Evolutionary conservation across 1,140 invertebrate species (phyloP).

Genomic region (Anastatus disparis): DNA sequence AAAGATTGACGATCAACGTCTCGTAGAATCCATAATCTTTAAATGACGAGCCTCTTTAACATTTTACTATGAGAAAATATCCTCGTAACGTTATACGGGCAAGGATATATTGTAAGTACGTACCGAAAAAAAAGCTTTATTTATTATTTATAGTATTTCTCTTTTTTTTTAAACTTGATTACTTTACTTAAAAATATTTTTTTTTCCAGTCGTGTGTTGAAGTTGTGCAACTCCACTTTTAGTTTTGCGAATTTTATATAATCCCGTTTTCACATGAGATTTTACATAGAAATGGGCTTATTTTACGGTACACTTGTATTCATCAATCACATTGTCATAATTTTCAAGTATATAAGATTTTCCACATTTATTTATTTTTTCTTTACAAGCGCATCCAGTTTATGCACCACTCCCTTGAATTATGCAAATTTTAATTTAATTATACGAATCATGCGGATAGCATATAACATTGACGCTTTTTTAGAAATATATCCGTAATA

Average conservation of each 20-base stretch:
- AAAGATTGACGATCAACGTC: neutral
- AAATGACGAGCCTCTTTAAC: neutral
- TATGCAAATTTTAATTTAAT: too few species aligned
- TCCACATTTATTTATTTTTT: neutral
- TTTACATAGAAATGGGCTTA: neutral
- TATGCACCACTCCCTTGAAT: neutral
- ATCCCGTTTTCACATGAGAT: too few species aligned
- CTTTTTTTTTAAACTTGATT: too few species aligned
- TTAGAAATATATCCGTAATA: too few species aligned
- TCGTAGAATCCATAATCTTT: neutral
- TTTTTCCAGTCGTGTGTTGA: too few species aligned
- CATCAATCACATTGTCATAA: too few species aligned
- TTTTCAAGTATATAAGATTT: too few species aligned
- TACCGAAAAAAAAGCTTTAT: slow-evolving; percentile 10
- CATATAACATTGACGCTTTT: too few species aligned
- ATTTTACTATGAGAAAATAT: slow-evolving; percentile 17
- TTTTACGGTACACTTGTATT: neutral
- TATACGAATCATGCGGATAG: too few species aligned
- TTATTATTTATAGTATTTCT: neutral
- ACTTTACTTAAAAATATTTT: too few species aligned
- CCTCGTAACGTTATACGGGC: neutral
- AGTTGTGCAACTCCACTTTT: too few species aligned
- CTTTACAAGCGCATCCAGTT: neutral
- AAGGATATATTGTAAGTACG: neutral
- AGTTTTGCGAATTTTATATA: too few species aligned